Conservation (phyloP, 1,140 invertebrate species). For the Papilio xuthus region DNA sequence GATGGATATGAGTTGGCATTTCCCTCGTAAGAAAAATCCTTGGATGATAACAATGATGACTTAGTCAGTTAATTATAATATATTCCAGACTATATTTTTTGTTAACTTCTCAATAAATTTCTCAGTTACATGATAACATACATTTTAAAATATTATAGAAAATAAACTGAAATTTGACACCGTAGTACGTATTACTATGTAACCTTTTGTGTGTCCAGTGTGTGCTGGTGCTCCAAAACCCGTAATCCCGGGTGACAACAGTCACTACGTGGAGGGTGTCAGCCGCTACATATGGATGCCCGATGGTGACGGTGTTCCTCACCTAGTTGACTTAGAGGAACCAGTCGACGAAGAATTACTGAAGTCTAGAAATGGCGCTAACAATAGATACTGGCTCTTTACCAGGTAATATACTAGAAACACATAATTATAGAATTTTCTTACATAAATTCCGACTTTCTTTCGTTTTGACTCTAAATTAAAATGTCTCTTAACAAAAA, state of each 20-base stretch:
- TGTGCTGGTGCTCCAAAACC: constrained; percentile 1
- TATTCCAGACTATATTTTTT: too few relatives aligned
- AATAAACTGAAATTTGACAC: neutral
- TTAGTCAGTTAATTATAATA: too few relatives aligned
- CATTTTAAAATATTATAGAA: too few relatives aligned
- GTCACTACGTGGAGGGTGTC: constrained; percentile 59
- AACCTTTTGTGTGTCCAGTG: neutral
- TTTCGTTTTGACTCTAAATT: too few relatives aligned
- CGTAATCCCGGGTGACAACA: constrained; percentile 54
- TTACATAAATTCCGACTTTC: too few relatives aligned
- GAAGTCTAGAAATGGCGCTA: constrained; percentile 52
- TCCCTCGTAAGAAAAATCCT: too few relatives aligned
- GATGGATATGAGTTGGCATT: too few relatives aligned
- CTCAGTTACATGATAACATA: too few relatives aligned
- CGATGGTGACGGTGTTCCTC: constrained; percentile 53
- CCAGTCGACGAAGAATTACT: constrained; percentile 45
- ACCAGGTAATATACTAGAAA: constrained; percentile 49
- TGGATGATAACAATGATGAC: too few relatives aligned
- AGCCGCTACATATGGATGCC: constrained; percentile 66
- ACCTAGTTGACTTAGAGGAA: constrained; percentile 56
- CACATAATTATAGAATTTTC: too few relatives aligned
- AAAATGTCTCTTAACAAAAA: neutral
- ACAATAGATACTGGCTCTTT: constrained; percentile 60
- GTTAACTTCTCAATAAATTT: too few relatives aligned
- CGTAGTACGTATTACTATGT: neutral